Conservation (phyloP, 2,888 invertebrate species). For the Neocrepidodera transversa region DNA sequence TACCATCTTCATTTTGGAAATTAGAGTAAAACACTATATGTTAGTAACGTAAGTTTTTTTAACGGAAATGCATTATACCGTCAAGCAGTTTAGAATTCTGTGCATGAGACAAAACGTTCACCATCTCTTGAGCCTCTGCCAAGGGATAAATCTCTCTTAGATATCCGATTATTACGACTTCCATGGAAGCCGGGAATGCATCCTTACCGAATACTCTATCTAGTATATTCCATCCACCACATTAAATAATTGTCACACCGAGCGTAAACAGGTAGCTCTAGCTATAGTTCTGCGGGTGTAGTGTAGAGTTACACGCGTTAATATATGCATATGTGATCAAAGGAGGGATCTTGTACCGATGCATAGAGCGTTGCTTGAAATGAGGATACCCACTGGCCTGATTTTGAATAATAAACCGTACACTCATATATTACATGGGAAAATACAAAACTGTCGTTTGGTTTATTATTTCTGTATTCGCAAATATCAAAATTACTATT, state of each 20-base stretch:
- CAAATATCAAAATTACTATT: no score
- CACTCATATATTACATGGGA: constrained; percentile 21
- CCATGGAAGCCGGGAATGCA: constrained; percentile 1
- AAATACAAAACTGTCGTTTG: constrained; percentile 3
- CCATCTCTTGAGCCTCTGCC: not conserved
- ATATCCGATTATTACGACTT: not conserved
- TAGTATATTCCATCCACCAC: constrained; percentile 30
- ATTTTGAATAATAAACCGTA: constrained; percentile 35
- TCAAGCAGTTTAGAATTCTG: not conserved
- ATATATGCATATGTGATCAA: constrained; percentile 40
- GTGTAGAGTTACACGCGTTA: constrained; percentile 26
- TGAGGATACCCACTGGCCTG: constrained; percentile 18
- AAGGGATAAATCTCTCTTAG: not conserved
- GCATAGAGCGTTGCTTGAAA: constrained; percentile 8
- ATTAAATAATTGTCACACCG: constrained; percentile 43
- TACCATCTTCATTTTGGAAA: no score
- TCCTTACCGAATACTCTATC: constrained; percentile 1
- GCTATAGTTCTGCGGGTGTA: not conserved
- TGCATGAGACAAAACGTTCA: not conserved
- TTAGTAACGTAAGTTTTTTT: not conserved
- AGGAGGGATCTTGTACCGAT: constrained; percentile 26
- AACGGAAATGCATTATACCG: not conserved
- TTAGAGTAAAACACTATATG: no score
- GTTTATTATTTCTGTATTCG: not conserved
- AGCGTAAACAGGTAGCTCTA: constrained; percentile 42